A percentile compares a stretch with the other conserved stretches of the same genome.
phyloP scores from a whole-genome alignment of 2,797 vertebrate species.

The Silurus lanzhouensis region DNA sequence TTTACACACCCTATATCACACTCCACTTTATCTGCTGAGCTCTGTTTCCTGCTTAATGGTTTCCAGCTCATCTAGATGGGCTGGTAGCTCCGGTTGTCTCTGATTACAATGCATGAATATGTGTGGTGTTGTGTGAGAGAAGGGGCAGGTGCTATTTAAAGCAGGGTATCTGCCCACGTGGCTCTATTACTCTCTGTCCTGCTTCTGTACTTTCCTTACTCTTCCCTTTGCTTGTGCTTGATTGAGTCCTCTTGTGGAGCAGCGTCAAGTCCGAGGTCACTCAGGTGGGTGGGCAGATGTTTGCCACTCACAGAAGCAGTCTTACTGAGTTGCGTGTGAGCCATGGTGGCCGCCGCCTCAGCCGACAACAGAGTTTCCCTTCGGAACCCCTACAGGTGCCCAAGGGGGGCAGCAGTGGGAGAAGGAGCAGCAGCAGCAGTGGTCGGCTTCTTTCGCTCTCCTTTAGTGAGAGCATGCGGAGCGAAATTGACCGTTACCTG shows the following conservation, averaged over 20 bases:
- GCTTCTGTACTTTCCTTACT: constrained; percentile 32
- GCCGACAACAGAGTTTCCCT: constrained; percentile 63
- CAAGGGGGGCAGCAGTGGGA: constrained; percentile 61
- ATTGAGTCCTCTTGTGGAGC: constrained; percentile 17
- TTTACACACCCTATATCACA: not conserved
- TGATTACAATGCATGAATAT: constrained; percentile 63
- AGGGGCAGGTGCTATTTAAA: constrained; percentile 64
- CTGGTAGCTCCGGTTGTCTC: constrained; percentile 49
- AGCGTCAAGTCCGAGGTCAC: constrained; percentile 11
- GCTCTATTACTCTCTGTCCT: constrained; percentile 44
- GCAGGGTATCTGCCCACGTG: constrained; percentile 42
- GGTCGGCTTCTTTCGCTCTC: constrained; percentile 86
- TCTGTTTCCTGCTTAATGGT: constrained; percentile 42
- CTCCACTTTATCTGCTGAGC: constrained; percentile 21
- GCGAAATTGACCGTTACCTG: constrained; percentile 82
- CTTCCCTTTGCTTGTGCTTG: constrained; percentile 21
- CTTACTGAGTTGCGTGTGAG: constrained; percentile 60
- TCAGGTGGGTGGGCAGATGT: constrained; percentile 56
- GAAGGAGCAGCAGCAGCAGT: constrained; percentile 69
- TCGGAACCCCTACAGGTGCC: constrained; percentile 71
- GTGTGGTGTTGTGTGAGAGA: constrained; percentile 52
- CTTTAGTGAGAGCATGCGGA: constrained; percentile 87
- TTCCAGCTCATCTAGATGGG: constrained; percentile 31
- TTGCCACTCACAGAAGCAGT: constrained; percentile 66
- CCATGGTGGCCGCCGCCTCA: constrained; percentile 47